Conservation (phyloP, 2,797 vertebrate genomes). For the Tauraco hartlaubi region DNA sequence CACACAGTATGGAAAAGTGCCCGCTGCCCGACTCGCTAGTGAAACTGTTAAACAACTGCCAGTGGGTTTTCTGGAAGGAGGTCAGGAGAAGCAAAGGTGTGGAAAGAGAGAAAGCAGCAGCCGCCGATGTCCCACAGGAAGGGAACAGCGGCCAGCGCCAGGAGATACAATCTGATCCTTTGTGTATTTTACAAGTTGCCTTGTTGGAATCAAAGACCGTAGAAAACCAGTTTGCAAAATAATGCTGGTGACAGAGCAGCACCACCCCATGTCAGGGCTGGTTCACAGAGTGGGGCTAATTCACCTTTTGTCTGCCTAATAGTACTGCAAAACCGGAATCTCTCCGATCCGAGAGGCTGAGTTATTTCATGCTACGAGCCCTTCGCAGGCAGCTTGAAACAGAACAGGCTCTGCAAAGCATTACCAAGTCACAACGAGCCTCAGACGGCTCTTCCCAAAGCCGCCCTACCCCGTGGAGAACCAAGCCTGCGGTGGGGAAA, state of each 20-base stretch:
- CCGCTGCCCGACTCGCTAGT: not conserved
- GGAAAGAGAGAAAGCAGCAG: constrained; percentile 59
- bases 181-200: constrained; percentile 33
- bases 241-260: constrained; percentile 46
- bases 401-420: not conserved
- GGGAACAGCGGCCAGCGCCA: not conserved
- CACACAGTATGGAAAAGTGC: constrained; percentile 58
- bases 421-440: not conserved
- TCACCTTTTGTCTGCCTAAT: constrained; percentile 53
- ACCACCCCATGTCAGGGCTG: constrained; percentile 41
- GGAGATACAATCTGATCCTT: constrained; percentile 49
- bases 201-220: constrained; percentile 53
- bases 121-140: constrained; percentile 9
- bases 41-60: constrained; percentile 62
- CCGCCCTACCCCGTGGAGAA: not conserved
- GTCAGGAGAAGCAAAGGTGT: constrained; percentile 41
- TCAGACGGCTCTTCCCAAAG: not conserved
- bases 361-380: constrained; percentile 14
- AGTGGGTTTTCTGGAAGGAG: constrained; percentile 61
- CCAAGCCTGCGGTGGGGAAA: not conserved
- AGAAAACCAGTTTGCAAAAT: constrained; percentile 58
- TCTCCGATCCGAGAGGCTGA: not conserved
- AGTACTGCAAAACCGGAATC: not conserved
- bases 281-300: constrained; percentile 59
- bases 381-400: constrained; percentile 11